Base-by-base conservation (phyloP, 2,113 vertebrate species). In the Mastomys coucha region DNA sequence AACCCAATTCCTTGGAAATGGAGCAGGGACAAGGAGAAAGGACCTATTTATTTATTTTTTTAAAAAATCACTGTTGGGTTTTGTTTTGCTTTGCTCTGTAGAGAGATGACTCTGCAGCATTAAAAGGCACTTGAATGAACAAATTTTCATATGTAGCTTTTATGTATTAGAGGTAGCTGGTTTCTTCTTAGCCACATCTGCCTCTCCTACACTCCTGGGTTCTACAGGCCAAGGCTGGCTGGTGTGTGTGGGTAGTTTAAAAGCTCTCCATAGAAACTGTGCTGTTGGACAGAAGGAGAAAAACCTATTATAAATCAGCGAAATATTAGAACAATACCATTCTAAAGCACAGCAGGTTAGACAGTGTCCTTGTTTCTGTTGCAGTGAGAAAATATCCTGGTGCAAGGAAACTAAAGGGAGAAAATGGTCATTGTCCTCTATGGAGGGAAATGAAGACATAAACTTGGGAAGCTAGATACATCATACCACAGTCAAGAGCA, bases 1-100 rank as follows among this genome's bases (percentile, higher is more conserved):
- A 90, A 51, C 53, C 28, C 67, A 92, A 84, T 78, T 96, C 81
- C 58, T 77, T 95, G 72, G 81, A 77, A 94, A 70, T 7, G 20
- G 67, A 86, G 14, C n/a, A 76, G 56, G 8, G 88, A 42, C 92
- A 49, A 90, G 58, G 49, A 82, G 53, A 65, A 10, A 36, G 77
- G 85, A 90, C 78, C 65, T 84, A 49, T 67, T 90, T 70, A 94
- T 67, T n/a, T n/a, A n/a, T n/a, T n/a, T n/a, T 78, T 70, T 63
- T 20, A 45, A 19, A n/a, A 81, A 45, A 84, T 88, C 45, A 7
- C 14, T 69, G 3, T 69, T 91, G 26, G 2, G 51, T 91, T 76
- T 33, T 5, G 69, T 80, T 93, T 91, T 78, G 49, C 53, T 85
- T 91, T 77, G 24, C 81, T 84, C 39, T 72, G 87, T 73, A 39